Evolutionary conservation across 2,113 vertebrate genomes (phyloP).

Genomic region (Cebus imitator): DNA sequence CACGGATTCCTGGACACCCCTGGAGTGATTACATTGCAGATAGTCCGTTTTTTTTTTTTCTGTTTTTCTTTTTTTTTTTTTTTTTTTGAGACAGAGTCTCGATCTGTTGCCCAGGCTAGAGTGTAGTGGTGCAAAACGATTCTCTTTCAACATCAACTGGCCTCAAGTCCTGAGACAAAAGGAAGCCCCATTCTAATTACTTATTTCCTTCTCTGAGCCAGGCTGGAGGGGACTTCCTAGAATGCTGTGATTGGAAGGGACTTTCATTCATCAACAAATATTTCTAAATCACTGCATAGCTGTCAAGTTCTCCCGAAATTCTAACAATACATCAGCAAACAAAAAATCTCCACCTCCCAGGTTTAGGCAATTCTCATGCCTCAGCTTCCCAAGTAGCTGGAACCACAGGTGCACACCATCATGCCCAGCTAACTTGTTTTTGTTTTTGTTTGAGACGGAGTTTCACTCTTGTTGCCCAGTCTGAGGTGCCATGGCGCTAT

Average conservation of each 20-base stretch:
- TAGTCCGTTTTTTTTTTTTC: background rate
- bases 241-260: background rate
- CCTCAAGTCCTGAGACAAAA: constrained; percentile 11
- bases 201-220: background rate
- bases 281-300: background rate
- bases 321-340: background rate
- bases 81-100: too few species aligned
- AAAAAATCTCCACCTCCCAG: background rate
- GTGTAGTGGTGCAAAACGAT: too few species aligned
- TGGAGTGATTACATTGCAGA: background rate
- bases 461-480: too few species aligned
- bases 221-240: background rate
- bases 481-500: too few species aligned
- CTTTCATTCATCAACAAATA: constrained; percentile 1
- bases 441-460: too few species aligned
- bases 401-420: too few species aligned
- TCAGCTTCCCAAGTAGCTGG: too few species aligned
- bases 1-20: background rate
- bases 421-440: too few species aligned
- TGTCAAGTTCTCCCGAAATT: background rate
- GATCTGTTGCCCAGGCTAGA: too few species aligned
- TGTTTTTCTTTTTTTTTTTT: too few species aligned
- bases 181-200: background rate
- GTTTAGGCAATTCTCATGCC: too few species aligned
- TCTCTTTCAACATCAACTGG: constrained; percentile 11